Evolutionary conservation across 1,140 invertebrate species (phyloP), one percentile per base, ranked within the genome.

Genomic region (Aradophagus sp.): DNA sequence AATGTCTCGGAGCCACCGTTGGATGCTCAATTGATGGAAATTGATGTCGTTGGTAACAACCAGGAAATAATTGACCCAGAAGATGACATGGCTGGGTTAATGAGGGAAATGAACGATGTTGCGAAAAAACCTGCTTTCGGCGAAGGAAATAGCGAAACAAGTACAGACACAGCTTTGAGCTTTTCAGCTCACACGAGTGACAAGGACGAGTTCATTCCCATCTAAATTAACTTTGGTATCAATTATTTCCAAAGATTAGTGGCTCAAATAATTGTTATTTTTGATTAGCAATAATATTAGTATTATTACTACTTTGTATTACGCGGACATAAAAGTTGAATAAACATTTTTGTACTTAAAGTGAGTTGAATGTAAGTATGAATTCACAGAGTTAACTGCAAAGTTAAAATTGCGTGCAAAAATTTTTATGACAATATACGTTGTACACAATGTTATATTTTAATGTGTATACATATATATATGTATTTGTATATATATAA

Each of bases 51-150:
- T 11, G 77, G 77, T 5, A 80, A 77, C 35, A 42, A 52, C 13
- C 79, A 82, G 34, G 84, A 85, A 42, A 29, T 35, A 5, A 85
- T 86, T 20, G 84, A 86, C 73, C 84, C 84, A 1, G 84, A 86
- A 27, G 84, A 86, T 38, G 84, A 86, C 44, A 84, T 86, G 77
- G 84, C 84, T 12, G 84, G 84, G 12, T 55, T 85, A 39, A 86
- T 86, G 84, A 76, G 84, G 14, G 84, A 86, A 70, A 84, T 86
- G 83, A 84, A 83, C n/a, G 84, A 86, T 42, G 75, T 52, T 7
- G 53, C 76, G 2, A 79, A 80, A 53, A 85, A 83, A 48, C 73
- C 77, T 15, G 55, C 31, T 35, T 80, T 82, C 17, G 84, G 82
- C 27, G 84, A 85, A 44, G 83, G 83, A 36, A 52, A 84, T 11